Percentiles rank a stretch among this genome's conserved stretches.
These are phyloP conservation scores for Enhydra lutris DNA, from an alignment of 2,113 vertebrate species.

Conservation along the genomic window DNA sequence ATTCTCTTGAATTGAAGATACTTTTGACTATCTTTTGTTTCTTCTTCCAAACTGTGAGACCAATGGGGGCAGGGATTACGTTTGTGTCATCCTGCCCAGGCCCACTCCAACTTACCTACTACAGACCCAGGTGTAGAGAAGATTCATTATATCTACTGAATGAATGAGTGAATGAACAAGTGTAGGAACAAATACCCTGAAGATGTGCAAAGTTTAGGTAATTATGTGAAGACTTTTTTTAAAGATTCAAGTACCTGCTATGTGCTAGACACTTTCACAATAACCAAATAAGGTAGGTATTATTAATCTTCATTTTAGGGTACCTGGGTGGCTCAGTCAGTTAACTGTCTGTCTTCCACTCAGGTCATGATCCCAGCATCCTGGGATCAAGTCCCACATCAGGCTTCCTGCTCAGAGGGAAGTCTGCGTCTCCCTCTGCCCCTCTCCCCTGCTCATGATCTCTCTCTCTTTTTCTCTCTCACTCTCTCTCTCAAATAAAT, in stretches of 20 bases:
- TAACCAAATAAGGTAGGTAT: neutral
- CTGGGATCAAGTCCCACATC: too few species aligned
- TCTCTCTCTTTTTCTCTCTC: too few species aligned
- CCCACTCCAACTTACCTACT: neutral
- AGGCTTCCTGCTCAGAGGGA: too few species aligned
- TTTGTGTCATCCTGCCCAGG: neutral
- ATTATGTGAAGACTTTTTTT: neutral
- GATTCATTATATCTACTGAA: neutral
- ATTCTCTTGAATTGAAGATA: neutral
- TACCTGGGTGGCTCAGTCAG: too few species aligned
- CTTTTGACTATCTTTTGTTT: neutral
- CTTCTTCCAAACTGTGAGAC: neutral
- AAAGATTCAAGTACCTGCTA: constrained; percentile 25
- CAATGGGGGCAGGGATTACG: neutral
- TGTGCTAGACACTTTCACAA: neutral
- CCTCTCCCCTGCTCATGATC: too few species aligned
- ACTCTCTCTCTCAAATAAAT: too few species aligned
- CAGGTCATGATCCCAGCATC: too few species aligned
- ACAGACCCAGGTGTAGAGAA: neutral
- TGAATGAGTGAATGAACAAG: neutral
- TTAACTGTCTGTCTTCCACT: too few species aligned
- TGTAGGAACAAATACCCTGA: neutral
- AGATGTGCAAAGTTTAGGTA: neutral
- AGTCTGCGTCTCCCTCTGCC: too few species aligned
- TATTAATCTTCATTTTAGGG: neutral